Evolutionary conservation across 2,797 vertebrate species (phyloP).

Genomic region (Pseudochaenichthys georgianus): DNA sequence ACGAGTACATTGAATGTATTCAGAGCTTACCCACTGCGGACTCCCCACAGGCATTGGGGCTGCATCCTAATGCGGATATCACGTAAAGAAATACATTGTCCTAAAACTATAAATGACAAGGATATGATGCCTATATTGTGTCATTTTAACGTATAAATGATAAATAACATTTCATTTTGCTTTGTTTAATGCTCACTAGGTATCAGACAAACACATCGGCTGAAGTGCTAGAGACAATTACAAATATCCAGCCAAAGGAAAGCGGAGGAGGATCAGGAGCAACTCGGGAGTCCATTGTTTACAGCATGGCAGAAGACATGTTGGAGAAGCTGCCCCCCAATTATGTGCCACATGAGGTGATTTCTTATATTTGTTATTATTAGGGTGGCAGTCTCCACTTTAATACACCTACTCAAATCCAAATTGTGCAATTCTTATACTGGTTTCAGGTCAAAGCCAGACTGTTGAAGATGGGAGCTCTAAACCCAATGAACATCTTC

Average conservation of each 20-base stretch:
- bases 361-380: conserved; percentile 3
- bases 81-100: conserved; percentile 54
- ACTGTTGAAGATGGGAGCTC: conserved; percentile 87
- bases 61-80: conserved; percentile 78
- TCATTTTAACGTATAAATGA: background rate
- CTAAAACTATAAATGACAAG: background rate
- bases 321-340: conserved; percentile 87
- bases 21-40: conserved; percentile 85
- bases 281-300: conserved; percentile 88
- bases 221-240: conserved; percentile 87
- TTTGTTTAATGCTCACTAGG: conserved; percentile 67
- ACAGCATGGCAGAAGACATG: conserved; percentile 87
- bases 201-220: conserved; percentile 89
- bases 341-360: conserved; percentile 87
- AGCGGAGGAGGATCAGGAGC: conserved; percentile 83
- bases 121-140: background rate
- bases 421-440: conserved; percentile 19
- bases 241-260: conserved; percentile 91
- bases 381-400: background rate
- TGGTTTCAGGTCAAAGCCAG: conserved; percentile 79
- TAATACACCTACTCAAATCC: background rate
- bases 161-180: background rate
- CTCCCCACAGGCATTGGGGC: conserved; percentile 77
- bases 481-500: conserved; percentile 92
- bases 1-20: conserved; percentile 87